phyloP scores from a whole-genome alignment of 2,888 invertebrate species.

The Tetropium fuscum region DNA sequence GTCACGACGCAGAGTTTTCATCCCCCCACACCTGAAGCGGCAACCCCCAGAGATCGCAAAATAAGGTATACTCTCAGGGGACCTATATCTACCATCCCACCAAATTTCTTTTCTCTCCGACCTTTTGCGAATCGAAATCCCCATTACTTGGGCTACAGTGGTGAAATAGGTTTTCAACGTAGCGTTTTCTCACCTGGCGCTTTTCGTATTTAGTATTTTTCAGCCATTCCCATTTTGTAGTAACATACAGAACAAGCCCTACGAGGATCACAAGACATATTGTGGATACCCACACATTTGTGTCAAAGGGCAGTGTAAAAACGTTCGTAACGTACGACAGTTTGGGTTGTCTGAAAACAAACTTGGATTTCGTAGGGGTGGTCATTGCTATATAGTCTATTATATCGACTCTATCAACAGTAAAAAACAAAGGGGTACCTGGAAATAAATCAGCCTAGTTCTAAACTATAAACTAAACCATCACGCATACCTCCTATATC shows the following conservation, averaged over 20 bases:
- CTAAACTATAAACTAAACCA: too few species aligned
- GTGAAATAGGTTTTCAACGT: too few species aligned
- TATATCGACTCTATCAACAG: conserved; percentile 71
- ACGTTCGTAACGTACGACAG: conserved; percentile 78
- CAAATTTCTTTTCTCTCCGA: too few species aligned
- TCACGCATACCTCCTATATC: conserved; percentile 76
- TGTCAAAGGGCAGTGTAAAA: conserved; percentile 76
- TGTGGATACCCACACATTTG: conserved; percentile 74
- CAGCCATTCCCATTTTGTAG: conserved; percentile 65
- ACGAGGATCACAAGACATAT: conserved; percentile 66
- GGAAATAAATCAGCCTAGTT: conserved; percentile 42
- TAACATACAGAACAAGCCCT: conserved; percentile 61
- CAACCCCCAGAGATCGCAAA: too few species aligned
- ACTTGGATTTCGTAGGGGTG: conserved; percentile 75
- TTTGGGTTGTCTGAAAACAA: conserved; percentile 80
- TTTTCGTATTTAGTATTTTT: conserved; percentile 19
- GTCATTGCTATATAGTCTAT: conserved; percentile 78
- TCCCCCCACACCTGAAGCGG: too few species aligned
- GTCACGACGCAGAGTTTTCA: too few species aligned
- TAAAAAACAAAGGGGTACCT: conserved; percentile 76
- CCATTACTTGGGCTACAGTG: too few species aligned
- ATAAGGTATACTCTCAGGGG: too few species aligned
- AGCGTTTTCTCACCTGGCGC: conserved; percentile 10
- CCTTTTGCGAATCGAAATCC: too few species aligned
- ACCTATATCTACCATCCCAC: too few species aligned